Evolutionary conservation across 2,797 vertebrate genomes (phyloP), one percentile per base, ranked within the genome.

Genomic region (Phrynocephalus guinanensis): DNA sequence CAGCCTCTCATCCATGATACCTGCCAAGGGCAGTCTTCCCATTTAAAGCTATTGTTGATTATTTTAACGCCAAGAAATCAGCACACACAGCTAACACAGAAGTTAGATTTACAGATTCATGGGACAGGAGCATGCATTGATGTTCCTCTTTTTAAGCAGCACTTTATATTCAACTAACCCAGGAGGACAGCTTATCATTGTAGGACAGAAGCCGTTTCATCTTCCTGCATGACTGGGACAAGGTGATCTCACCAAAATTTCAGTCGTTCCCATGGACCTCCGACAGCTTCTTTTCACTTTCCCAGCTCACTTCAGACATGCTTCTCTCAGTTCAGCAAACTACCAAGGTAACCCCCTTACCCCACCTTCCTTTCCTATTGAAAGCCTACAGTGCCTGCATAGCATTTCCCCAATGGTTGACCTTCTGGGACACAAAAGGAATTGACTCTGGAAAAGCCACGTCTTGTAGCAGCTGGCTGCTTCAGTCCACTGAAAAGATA

Each of bases 241-340:
- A 76, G 50, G 78, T 56, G 56, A 22, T 82, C 44, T 68, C 13
- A 68, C 78, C 79, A 82, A 82, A 70, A 75, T 80, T 84, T 68
- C 52, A 20, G 26, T 56, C 24, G 60, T 80, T 84, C 30, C 81
- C 70, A 87, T 48, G 76, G 60, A 70, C 33, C 11, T 70, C 11
- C 11, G 77, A 87, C 71, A 75, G 82, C 22, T 24, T 76, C 78
- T n/a, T 66, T 82, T 56, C 73, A 71, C 71, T 67, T 80, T 44
- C 50, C 44, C 71, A 75, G 68, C 52, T 48, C 33, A 10, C 67
- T 60, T 48, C 88, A 90, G 60, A 84, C 85, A 84, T 63, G 75
- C 70, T 84, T 30, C n/a, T 30, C 76, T 48, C 26, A 44, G 28
- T 70, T 67, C 50, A 75, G 60, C 13, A 60, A n/a, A 82, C 72